phyloP scores from a whole-genome alignment of 2,797 vertebrate species.

The Macrochelys suwanniensis region DNA sequence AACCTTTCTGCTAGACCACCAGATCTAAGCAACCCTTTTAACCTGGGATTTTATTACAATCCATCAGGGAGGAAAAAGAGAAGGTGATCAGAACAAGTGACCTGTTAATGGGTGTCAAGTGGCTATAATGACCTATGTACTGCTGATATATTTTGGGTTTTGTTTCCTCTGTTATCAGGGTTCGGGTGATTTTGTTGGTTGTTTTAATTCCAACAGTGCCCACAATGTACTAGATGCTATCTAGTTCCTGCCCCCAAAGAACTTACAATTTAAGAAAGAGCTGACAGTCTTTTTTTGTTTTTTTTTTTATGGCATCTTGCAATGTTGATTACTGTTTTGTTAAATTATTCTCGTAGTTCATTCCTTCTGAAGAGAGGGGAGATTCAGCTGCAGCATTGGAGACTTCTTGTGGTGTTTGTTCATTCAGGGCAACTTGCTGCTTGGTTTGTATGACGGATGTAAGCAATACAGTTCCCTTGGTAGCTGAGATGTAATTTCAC shows the following conservation, averaged over 20 bases:
- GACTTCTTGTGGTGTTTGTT: conserved; percentile 32
- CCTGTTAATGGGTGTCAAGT: not conserved
- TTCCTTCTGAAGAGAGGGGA: not conserved
- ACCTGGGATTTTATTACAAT: conserved; percentile 38
- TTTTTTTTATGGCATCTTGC: not conserved
- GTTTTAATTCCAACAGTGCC: accelerated
- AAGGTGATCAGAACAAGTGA: not conserved
- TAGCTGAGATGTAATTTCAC: conserved; percentile 44
- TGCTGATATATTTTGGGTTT: conserved; percentile 2
- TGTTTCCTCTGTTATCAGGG: not conserved
- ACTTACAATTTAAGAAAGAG: not conserved
- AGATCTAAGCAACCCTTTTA: not conserved
- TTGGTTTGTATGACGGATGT: not conserved
- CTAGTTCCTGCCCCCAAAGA: not conserved
- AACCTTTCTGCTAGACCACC: not conserved
- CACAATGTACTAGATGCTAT: not conserved
- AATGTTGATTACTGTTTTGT: not conserved
- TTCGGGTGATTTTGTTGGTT: not conserved
- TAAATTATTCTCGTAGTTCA: conserved; percentile 6
- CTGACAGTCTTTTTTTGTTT: not conserved
- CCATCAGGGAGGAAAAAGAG: conserved; percentile 7
- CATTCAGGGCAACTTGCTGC: conserved; percentile 62
- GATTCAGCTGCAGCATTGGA: not conserved
- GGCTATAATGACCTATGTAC: not conserved
- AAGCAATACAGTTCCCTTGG: not conserved